Percentiles rank a stretch among this genome's conserved stretches.
These are phyloP conservation scores for Tetranychus truncatus DNA, from an alignment of 2,888 invertebrate genomes.

Conservation along the genomic window DNA sequence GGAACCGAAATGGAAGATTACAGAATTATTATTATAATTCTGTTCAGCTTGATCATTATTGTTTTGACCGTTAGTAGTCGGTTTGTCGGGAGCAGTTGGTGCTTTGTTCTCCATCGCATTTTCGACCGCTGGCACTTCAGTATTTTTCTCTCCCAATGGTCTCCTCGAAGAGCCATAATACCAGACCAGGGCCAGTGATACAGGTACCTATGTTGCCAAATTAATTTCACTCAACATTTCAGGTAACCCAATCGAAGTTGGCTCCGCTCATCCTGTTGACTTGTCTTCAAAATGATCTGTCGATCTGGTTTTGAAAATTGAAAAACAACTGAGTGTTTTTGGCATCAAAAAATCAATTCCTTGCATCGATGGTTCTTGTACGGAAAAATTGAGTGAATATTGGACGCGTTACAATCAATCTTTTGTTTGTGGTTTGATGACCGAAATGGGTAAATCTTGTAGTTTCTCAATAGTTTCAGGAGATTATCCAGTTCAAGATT, in stretches of 20 bases:
- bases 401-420: neutral
- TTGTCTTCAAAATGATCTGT: too few species aligned
- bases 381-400: neutral
- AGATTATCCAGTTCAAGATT: neutral
- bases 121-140: neutral
- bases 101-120: neutral
- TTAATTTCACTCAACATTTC: neutral
- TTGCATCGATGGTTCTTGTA: neutral
- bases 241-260: neutral
- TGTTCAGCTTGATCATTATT: neutral
- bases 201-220: neutral
- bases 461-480: neutral
- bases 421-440: neutral
- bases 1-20: constrained; percentile 88
- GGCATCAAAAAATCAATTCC: neutral
- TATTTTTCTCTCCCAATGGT: constrained; percentile 44
- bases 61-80: neutral
- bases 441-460: neutral
- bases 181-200: too few species aligned
- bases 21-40: constrained; percentile 44
- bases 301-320: neutral
- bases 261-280: neutral
- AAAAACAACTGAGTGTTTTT: neutral
- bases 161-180: constrained; percentile 36
- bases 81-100: neutral